Evolutionary conservation across 2,113 vertebrate species (phyloP), one percentile per base, ranked within the genome.

Genomic region (Ramphastos sulfuratus): DNA sequence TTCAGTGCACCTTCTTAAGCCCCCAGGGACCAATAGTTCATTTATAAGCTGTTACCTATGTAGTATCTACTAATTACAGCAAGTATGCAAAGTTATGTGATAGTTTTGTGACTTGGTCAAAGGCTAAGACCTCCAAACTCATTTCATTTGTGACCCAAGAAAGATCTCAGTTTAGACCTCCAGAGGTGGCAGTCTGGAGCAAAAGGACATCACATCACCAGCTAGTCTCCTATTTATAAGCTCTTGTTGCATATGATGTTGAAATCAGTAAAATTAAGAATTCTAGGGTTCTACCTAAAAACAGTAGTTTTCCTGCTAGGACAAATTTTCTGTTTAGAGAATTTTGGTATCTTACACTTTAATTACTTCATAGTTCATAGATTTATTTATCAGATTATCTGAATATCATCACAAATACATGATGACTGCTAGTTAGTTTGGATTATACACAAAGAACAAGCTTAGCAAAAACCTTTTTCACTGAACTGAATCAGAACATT

Each of bases 41-140:
- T 25, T 69, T 65, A 37, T 19, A 23, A 67, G 83, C 48, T 65
- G 28, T 48, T 75, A 70, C 44, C 60, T 67, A 64, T 84, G 7
- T n/a, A 87, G 59, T 12, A 44, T 61, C 73, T 79, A 59, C 76
- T 95, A 94, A 88, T 80, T 94, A 87, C 28, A 85, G 81, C 37
- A 54, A 79, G 60, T 42, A 90, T 90, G 78, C 55, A 73, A 82
- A 94, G 65, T 73, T 91, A 73, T 39, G 33, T 0, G 0, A 50
- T 2, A 35, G 10, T 21, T 96, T 73, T 93, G 58, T 69, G 60
- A 56, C 55, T 20, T 67, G 24, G 20, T 76, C 55, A 72, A 83
- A 54, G 60, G 89, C 91, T 94, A 86, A 96, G 92, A 76, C 74
- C 80, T 77, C 81, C 67, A 89, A 95, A 94, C 89, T 96, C 94